Conservation (phyloP, 2,113 vertebrate genomes). For the Poeciliopsis retropinna region DNA sequence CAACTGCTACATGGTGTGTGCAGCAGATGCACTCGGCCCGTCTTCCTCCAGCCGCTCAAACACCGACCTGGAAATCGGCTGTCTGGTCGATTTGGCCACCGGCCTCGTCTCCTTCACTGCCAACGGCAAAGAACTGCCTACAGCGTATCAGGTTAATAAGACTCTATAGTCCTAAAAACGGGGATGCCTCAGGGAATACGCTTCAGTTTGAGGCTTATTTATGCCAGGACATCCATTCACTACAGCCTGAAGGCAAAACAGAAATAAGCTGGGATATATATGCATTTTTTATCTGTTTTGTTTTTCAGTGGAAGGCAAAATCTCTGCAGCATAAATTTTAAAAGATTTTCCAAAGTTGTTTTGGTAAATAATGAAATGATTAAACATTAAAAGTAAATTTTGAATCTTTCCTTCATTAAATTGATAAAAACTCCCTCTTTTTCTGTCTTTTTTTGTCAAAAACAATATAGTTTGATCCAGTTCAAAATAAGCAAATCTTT, state of each 20-base stretch:
- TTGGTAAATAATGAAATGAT: background rate
- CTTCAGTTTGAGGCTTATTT: background rate
- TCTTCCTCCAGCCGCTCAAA: conserved; percentile 85
- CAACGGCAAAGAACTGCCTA: conserved; percentile 91
- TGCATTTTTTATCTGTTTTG: background rate
- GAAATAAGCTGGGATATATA: conserved; percentile 1
- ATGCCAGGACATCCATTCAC: background rate
- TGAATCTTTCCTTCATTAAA: background rate
- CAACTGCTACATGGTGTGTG: conserved; percentile 98
- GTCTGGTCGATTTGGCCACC: conserved; percentile 91
- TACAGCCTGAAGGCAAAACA: conserved; percentile 4
- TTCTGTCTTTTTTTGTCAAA: background rate
- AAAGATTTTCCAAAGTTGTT: background rate
- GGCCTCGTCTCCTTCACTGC: conserved; percentile 93
- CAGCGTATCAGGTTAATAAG: conserved; percentile 88
- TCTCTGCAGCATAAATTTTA: background rate
- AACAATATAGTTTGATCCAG: background rate
- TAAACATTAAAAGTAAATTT: background rate
- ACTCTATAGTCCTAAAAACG: background rate
- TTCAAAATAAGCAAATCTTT: background rate
- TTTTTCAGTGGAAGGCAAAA: background rate
- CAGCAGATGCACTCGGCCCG: conserved; percentile 83
- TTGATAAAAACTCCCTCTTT: too few species aligned
- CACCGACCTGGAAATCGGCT: conserved; percentile 93
- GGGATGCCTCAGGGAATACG: background rate